Percentiles rank a stretch among this genome's conserved stretches.
Conservation (phyloP, 2,797 vertebrate species). For the Gymnoscopelus braueri region DNA sequence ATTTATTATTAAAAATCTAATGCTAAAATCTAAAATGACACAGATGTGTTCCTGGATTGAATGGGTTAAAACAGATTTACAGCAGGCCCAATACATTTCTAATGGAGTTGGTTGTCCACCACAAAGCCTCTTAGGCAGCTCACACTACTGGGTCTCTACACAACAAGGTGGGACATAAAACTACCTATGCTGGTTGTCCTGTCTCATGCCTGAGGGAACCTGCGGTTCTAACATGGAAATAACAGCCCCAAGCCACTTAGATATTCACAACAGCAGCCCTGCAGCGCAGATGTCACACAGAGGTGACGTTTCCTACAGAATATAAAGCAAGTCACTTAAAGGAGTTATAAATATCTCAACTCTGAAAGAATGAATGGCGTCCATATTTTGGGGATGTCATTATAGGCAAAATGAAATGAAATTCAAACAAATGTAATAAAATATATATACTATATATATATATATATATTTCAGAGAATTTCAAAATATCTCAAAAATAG, state of each 20-base stretch:
- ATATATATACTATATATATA: neutral
- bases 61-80: slow-evolving; percentile 50
- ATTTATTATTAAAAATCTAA: too few species aligned
- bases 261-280: slow-evolving; percentile 2
- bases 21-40: too few species aligned
- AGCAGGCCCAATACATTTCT: slow-evolving; percentile 28
- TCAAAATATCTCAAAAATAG: too few species aligned
- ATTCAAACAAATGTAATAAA: neutral
- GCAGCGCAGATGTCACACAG: slow-evolving; percentile 34
- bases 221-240: neutral
- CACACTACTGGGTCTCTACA: slow-evolving; percentile 13
- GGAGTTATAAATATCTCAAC: neutral
- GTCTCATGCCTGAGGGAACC: too few species aligned
- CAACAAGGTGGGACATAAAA: slow-evolving; percentile 17
- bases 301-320: slow-evolving; percentile 30
- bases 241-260: neutral
- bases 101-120: slow-evolving; percentile 34
- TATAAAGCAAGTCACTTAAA: slow-evolving; percentile 19
- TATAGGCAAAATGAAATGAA: too few species aligned
- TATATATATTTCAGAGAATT: neutral
- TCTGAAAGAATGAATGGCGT: neutral
- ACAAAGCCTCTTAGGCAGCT: slow-evolving; percentile 7
- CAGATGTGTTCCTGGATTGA: too few species aligned
- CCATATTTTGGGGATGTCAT: too few species aligned
- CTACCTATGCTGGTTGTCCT: slow-evolving; percentile 20